phyloP scores from a whole-genome alignment of 2,113 vertebrate species.

The Anoplopoma fimbria region DNA sequence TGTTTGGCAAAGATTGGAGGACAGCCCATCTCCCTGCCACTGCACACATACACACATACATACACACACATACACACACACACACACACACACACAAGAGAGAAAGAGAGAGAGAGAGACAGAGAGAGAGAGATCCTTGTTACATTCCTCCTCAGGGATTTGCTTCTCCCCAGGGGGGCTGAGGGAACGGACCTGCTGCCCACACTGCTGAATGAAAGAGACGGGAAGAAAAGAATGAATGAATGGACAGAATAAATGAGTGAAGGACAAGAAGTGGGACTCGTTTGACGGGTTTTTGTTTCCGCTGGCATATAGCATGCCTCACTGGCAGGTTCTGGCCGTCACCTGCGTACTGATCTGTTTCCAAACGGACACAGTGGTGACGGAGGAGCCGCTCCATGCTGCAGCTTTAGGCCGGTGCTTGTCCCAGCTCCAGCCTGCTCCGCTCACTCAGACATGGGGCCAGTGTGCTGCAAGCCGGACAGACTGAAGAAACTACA shows the following conservation, averaged over 20 bases:
- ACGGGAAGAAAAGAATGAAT: conserved; percentile 55
- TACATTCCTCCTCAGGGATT: conserved; percentile 76
- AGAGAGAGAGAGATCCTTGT: conserved; percentile 69
- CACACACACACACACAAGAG: conserved; percentile 31
- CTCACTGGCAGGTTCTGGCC: conserved; percentile 61
- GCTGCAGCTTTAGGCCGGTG: conserved; percentile 42
- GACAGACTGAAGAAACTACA: conserved; percentile 71
- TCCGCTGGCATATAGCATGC: conserved; percentile 66
- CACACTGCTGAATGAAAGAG: conserved; percentile 62
- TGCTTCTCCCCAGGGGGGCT: conserved; percentile 75
- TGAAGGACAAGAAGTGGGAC: conserved; percentile 52
- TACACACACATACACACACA: conserved; percentile 35
- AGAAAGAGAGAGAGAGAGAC: conserved; percentile 37
- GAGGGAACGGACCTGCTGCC: conserved; percentile 73
- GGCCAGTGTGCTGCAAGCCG: conserved; percentile 81
- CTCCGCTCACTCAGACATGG: conserved; percentile 73
- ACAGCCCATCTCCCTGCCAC: conserved; percentile 75
- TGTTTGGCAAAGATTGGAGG: conserved; percentile 80
- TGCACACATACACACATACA: conserved; percentile 56
- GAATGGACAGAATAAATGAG: conserved; percentile 50
- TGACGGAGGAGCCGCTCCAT: conserved; percentile 37
- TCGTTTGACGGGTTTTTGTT: conserved; percentile 57
- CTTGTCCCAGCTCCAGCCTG: conserved; percentile 29
- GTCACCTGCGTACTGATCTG: conserved; percentile 62
- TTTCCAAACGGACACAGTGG: conserved; percentile 44